Evolutionary conservation across 2,113 vertebrate genomes (phyloP), one percentile per base, ranked within the genome.

Genomic region (Eretmochelys imbricata): DNA sequence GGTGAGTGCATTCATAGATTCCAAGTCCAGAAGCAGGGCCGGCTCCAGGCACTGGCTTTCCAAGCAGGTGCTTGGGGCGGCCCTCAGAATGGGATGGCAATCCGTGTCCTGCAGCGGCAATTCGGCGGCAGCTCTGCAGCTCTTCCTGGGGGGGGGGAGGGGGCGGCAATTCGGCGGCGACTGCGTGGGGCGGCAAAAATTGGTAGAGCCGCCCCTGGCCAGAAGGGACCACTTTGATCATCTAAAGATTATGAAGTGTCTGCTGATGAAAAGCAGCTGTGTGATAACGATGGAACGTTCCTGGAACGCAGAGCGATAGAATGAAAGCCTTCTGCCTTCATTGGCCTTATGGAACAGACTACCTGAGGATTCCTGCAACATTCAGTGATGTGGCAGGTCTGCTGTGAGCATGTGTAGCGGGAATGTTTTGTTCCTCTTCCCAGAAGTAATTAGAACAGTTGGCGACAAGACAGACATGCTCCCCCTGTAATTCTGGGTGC

Each of bases 301-400:
- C 35, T 69, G 35, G 62, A 19, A 35, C 10, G 62, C 31, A n/a
- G 35, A 6, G 62, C 2, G 3, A 8, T 17, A 69, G 16, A 69
- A n/a, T 19, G 2, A 69, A n/a, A 14, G 7, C 2, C 16, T 69
- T n/a, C 35, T 69, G 19, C 17, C 31, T 69, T n/a, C 59, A 8
- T 35, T n/a, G 62, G 35, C 35, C 35, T 90, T 90, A 12, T 10
- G 81, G 10, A 11, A 82, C 51, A 69, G 1, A 5, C 53, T 42
- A 72, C 29, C 3, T 62, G 29, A 69, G 2, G 3, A 8, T 69
- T 29, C 0, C 1, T 42, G 42, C 35, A 46, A 83, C 9, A 12
- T 87, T 85, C 80, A 22, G 10, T 50, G 49, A 38, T 31, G 14
- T 0, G 0, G 31, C 20, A 8, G 4, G 42, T 24, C 27, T 49